A percentile compares a stretch with the other conserved stretches of the same genome.
These are phyloP conservation scores for Bovichtus diacanthus DNA, from an alignment of 2,797 vertebrate genomes.

Conservation along the genomic window DNA sequence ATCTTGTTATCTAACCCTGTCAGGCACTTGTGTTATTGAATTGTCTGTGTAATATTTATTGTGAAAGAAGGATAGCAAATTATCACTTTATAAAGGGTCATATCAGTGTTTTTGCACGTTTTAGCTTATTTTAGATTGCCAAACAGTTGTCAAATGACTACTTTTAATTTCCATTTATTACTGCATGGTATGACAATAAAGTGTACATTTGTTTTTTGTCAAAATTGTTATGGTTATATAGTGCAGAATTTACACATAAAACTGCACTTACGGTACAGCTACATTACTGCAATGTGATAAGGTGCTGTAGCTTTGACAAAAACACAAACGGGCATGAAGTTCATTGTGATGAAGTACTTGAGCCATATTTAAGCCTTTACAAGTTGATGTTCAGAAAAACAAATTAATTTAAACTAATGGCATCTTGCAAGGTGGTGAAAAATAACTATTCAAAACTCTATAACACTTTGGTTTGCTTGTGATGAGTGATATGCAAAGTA, in stretches of 20 bases:
- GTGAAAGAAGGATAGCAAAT: background rate
- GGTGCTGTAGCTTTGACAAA: background rate
- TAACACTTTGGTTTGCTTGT: background rate
- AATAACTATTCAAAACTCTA: background rate
- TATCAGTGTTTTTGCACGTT: background rate
- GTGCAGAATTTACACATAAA: background rate
- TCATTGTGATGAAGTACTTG: background rate
- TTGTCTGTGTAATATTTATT: background rate
- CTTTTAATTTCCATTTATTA: background rate
- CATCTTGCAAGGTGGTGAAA: background rate
- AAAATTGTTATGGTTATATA: background rate
- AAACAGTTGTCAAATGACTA: too few relatives aligned
- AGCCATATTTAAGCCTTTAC: background rate
- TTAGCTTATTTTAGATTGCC: background rate
- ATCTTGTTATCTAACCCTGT: background rate
- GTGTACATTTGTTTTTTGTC: background rate
- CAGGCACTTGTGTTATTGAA: background rate
- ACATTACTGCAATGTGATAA: background rate
- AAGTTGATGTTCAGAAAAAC: background rate
- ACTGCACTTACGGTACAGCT: background rate
- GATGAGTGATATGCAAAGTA: background rate
- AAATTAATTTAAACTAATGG: background rate
- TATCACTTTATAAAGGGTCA: background rate
- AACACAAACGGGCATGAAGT: background rate
- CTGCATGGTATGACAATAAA: background rate